Conservation (phyloP, 2,888 invertebrate genomes). For the Quadriops clusia region DNA sequence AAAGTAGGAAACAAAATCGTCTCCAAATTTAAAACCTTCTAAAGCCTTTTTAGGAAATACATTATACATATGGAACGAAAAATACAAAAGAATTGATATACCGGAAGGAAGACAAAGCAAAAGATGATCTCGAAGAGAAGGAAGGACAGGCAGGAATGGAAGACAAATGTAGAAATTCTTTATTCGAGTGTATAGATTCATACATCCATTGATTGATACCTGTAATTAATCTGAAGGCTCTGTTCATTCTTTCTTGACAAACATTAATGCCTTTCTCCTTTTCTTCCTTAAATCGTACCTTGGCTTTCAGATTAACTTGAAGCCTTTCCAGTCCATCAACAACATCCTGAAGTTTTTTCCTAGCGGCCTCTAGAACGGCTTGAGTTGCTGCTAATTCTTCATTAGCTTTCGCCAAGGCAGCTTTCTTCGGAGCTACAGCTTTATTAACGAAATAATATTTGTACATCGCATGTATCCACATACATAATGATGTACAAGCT, state of each 20-base stretch:
- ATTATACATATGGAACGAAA: no score
- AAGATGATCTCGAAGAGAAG: no score
- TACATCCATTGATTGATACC: constrained; percentile 23
- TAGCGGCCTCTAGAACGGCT: constrained; percentile 53
- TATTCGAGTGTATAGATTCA: no score
- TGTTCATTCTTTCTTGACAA: constrained; percentile 64
- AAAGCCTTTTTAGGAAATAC: no score
- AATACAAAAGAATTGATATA: no score
- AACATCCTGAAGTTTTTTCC: constrained; percentile 63
- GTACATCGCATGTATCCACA: constrained; percentile 90
- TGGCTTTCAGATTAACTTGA: constrained; percentile 57
- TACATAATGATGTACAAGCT: constrained; percentile 70
- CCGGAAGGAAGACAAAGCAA: no score
- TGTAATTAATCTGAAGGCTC: constrained; percentile 53
- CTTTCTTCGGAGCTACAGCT: constrained; percentile 79
- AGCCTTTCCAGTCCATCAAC: constrained; percentile 67
- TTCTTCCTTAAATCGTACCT: constrained; percentile 55
- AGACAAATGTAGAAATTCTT: no score
- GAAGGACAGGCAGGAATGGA: no score
- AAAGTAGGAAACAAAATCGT: no score
- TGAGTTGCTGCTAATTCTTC: constrained; percentile 55
- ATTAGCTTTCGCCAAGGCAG: constrained; percentile 62
- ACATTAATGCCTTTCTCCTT: constrained; percentile 66
- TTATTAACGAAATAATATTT: constrained; percentile 82
- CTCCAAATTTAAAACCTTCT: no score